Conservation (phyloP, 2,888 invertebrate genomes). For the Eucera pruinosa region DNA sequence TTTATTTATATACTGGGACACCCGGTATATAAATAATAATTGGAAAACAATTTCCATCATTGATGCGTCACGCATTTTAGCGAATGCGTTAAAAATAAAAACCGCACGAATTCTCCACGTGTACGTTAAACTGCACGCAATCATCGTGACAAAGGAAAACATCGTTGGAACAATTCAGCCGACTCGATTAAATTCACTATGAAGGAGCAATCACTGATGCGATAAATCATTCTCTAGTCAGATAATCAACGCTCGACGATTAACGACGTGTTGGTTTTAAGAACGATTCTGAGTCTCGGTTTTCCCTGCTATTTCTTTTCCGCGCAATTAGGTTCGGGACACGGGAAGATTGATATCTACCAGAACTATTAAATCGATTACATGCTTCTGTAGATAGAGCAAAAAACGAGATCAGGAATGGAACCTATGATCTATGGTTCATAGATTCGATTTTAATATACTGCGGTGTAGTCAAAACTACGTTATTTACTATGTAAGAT, state of each 20-base stretch:
- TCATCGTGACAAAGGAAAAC: constrained; percentile 26
- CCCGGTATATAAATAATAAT: no score
- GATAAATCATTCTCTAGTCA: constrained; percentile 13
- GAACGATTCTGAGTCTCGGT: background rate
- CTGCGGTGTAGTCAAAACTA: no score
- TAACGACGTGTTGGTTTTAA: constrained; percentile 9
- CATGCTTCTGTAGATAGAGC: background rate
- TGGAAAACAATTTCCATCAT: no score
- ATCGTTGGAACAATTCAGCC: background rate
- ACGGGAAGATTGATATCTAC: constrained; percentile 4
- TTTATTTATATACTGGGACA: no score
- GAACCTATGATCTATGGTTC: background rate
- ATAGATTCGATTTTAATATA: background rate
- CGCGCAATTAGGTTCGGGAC: background rate
- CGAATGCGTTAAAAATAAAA: no score
- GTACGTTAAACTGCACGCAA: background rate
- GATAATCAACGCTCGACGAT: background rate
- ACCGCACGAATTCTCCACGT: no score
- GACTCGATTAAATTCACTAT: constrained; percentile 13
- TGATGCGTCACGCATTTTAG: no score
- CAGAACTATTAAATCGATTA: constrained; percentile 4
- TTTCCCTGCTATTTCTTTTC: constrained; percentile 1
- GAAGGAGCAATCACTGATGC: background rate
- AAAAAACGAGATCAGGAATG: background rate
- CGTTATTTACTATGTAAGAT: no score